Percentiles rank a stretch among this genome's conserved stretches.
phyloP scores from a whole-genome alignment of 2,888 invertebrate genomes.

The Dynastes grantii region DNA sequence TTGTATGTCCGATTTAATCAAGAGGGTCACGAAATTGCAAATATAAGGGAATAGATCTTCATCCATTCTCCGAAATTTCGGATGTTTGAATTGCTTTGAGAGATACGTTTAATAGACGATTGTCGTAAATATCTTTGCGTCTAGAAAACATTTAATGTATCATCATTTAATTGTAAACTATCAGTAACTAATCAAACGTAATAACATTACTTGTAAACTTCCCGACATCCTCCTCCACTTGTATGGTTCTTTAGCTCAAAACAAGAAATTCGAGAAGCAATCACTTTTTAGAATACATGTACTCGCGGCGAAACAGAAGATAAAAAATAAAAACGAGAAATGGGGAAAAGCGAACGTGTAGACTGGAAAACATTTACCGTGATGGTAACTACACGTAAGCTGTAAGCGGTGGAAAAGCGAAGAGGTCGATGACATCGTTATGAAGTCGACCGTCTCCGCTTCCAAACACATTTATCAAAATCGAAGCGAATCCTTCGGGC shows the following conservation, averaged over 20 bases:
- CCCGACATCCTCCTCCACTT: neutral
- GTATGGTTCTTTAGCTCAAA: too few species aligned
- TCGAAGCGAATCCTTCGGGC: constrained; percentile 27
- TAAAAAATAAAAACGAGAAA: neutral
- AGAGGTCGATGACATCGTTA: constrained; percentile 50
- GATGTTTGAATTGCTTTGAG: too few species aligned
- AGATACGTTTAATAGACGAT: too few species aligned
- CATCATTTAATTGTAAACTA: too few species aligned
- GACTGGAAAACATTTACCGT: neutral
- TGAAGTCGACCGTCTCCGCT: constrained; percentile 48
- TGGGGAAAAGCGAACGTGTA: neutral
- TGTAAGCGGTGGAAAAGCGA: neutral
- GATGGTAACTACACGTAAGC: neutral
- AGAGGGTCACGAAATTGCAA: too few species aligned
- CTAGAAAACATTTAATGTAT: too few species aligned
- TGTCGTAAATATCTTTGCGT: too few species aligned
- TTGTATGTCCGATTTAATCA: too few species aligned
- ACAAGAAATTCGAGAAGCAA: neutral
- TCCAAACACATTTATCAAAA: constrained; percentile 51
- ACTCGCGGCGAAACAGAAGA: too few species aligned
- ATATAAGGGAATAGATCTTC: too few species aligned
- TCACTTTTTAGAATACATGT: neutral
- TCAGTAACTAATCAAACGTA: too few species aligned
- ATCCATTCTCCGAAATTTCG: too few species aligned
- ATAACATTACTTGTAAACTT: neutral